Evolutionary conservation across 1,140 invertebrate species (phyloP), one percentile per base, ranked within the genome.

Genomic region (Thereuonema tuberculata): DNA sequence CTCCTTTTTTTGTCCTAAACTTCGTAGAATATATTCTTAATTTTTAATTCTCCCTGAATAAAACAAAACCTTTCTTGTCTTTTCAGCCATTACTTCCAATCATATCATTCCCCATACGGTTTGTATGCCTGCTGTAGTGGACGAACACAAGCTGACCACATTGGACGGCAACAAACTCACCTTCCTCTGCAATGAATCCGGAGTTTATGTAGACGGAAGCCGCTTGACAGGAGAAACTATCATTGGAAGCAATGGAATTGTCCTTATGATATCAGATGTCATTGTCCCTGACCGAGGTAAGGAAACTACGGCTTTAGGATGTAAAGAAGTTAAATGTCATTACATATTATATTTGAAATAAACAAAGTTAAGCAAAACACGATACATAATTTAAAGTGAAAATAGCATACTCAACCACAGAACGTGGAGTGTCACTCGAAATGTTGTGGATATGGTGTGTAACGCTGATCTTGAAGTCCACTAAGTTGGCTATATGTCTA

Each of bases 81-180:
- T 61, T 64, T 9, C 62, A 76, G 75, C 72, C 17, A 55, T 77
- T 31, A 58, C 75, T 53, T 71, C 75, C 48, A 73, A 76, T 56
- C 77, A 78, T 60, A 66, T 78, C 1, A 63, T 78, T 2, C 71
- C 74, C 1, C 75, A 77, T 61, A 68, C 72, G 0, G 67, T 78
- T 26, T 78, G 77, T 61, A 47, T 72, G 14, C 69, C 74, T 1
- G 76, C 75, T 0, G 66, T 78, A 15, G 73, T 72, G 1, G 75
- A 73, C 53, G 71, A 76, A 12, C 71, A 76, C 60, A 68, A 67
- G 28, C 71, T 74, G 17, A 65, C 65, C 48, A 73, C 72, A 0
- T 60, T 73, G 12, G 67, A 67, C 5, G 64, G 67, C 0, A 64
- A 68, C 2, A 68, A 67, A 21, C 60, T 76, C 3, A 64, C 59